A percentile compares a stretch with the other conserved stretches of the same genome.
These are phyloP conservation scores for Leptinotarsa peninsularis DNA, from an alignment of 2,888 invertebrate species.

Conservation along the genomic window DNA sequence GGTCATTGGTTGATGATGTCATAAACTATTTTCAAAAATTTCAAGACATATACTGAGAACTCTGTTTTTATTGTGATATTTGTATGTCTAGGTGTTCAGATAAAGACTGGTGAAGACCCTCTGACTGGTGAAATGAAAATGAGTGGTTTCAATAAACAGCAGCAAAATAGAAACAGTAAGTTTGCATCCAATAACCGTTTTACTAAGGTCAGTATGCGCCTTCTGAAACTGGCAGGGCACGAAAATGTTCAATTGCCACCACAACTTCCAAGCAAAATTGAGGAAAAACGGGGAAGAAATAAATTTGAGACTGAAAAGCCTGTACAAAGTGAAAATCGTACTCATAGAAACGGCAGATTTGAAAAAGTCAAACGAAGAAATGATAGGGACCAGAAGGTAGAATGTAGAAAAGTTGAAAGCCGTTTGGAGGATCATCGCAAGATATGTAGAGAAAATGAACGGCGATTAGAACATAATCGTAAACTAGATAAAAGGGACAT, in stretches of 20 bases:
- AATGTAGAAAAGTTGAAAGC: conserved; percentile 16
- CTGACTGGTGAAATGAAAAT: conserved; percentile 58
- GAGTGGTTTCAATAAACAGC: conserved; percentile 59
- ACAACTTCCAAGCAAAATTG: conserved; percentile 41
- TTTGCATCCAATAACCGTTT: conserved; percentile 37
- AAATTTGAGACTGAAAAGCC: conserved; percentile 63
- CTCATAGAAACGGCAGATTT: conserved; percentile 37
- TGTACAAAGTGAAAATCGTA: conserved; percentile 44
- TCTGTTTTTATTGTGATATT: too few species aligned
- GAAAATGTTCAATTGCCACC: conserved; percentile 36
- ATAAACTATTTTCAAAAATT: too few species aligned
- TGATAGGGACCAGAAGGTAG: conserved; percentile 24
- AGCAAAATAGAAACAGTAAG: conserved; percentile 45
- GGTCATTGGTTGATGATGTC: too few species aligned
- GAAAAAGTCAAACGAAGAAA: conserved; percentile 34
- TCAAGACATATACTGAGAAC: too few species aligned
- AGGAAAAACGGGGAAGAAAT: conserved; percentile 58
- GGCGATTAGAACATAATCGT: conserved; percentile 14
- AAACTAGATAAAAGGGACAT: conserved; percentile 21
- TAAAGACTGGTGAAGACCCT: conserved; percentile 64
- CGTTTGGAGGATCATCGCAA: conserved; percentile 17
- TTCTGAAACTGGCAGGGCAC: conserved; percentile 51
- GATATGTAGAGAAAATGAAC: conserved; percentile 10
- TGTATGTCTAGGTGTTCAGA: conserved; percentile 61
- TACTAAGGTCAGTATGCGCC: conserved; percentile 47